A percentile compares a stretch with the other conserved stretches of the same genome.
Conservation (phyloP, 2,888 invertebrate genomes). For the Epirrhoe alternata region DNA sequence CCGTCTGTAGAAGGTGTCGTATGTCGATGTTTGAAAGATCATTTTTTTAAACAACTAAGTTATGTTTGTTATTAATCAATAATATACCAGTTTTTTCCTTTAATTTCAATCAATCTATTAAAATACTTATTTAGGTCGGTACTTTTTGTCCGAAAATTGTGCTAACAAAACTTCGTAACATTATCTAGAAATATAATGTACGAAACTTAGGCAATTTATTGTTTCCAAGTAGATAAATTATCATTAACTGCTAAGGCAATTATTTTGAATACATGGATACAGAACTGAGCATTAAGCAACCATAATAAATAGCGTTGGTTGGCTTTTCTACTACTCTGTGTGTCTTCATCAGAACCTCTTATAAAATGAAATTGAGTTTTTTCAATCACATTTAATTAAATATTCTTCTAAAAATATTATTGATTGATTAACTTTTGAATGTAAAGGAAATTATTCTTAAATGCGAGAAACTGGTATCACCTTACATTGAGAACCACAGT, state of each 20-base stretch:
- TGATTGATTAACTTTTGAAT: not conserved
- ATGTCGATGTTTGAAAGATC: too few relatives aligned
- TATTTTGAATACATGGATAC: slow-evolving; percentile 41
- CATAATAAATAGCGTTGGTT: slow-evolving; percentile 36
- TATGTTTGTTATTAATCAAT: too few relatives aligned
- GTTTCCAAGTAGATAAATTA: slow-evolving; percentile 46
- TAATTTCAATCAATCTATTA: not conserved
- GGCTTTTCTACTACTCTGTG: slow-evolving; percentile 7
- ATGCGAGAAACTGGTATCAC: not conserved
- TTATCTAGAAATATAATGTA: slow-evolving; percentile 42
- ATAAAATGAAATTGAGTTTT: not conserved
- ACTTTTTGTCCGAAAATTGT: slow-evolving; percentile 31
- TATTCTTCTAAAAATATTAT: not conserved
- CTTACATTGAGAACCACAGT: not conserved
- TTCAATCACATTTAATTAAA: not conserved
- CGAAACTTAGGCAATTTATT: slow-evolving; percentile 47
- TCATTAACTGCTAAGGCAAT: slow-evolving; percentile 40
- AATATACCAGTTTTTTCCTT: too few relatives aligned
- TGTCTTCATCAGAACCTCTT: not conserved
- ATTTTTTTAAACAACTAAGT: too few relatives aligned
- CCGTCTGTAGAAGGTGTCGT: too few relatives aligned
- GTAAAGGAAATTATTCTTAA: not conserved
- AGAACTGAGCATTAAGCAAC: slow-evolving; percentile 48
- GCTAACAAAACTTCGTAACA: slow-evolving; percentile 37
- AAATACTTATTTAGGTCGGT: not conserved